Evolutionary conservation across 1,140 invertebrate genomes (phyloP).

Genomic region (Heliconius himera): DNA sequence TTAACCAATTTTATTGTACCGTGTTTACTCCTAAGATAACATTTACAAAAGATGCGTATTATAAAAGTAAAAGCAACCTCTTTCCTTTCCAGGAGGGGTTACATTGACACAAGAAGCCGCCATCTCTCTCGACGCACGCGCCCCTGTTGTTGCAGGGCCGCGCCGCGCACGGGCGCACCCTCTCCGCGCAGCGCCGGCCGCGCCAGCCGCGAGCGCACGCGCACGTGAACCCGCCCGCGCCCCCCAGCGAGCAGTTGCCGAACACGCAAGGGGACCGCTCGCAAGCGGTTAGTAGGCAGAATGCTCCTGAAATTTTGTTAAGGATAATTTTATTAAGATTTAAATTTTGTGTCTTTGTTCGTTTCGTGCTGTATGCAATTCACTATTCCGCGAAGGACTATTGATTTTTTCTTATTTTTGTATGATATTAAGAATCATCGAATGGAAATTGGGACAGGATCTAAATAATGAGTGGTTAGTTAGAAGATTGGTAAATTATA

Average conservation of each 20-base stretch:
- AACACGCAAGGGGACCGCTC: slow-evolving; percentile 87
- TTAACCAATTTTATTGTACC: too few species aligned
- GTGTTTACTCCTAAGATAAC: too few species aligned
- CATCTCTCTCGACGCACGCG: slow-evolving; percentile 84
- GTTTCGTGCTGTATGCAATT: too few species aligned
- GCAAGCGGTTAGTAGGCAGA: slow-evolving; percentile 87
- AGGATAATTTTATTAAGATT: background rate
- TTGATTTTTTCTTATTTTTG: too few species aligned
- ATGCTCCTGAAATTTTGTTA: slow-evolving; percentile 80
- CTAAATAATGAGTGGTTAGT: too few species aligned
- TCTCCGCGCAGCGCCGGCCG: slow-evolving; percentile 85
- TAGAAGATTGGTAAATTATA: too few species aligned
- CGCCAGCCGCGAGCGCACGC: slow-evolving; percentile 85
- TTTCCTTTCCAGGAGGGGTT: slow-evolving; percentile 88
- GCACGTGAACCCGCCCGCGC: slow-evolving; percentile 68
- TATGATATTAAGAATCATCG: too few species aligned
- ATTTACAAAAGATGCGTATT: background rate
- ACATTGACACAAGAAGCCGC: slow-evolving; percentile 86
- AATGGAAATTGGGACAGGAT: too few species aligned
- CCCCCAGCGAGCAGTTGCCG: slow-evolving; percentile 84
- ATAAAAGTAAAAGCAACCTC: slow-evolving; percentile 49
- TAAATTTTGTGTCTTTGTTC: too few species aligned
- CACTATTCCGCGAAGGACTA: too few species aligned
- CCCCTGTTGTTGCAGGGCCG: slow-evolving; percentile 88
- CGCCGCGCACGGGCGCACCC: slow-evolving; percentile 85